Conservation (phyloP, 2,113 vertebrate genomes). For the Phyllostomus discolor region DNA sequence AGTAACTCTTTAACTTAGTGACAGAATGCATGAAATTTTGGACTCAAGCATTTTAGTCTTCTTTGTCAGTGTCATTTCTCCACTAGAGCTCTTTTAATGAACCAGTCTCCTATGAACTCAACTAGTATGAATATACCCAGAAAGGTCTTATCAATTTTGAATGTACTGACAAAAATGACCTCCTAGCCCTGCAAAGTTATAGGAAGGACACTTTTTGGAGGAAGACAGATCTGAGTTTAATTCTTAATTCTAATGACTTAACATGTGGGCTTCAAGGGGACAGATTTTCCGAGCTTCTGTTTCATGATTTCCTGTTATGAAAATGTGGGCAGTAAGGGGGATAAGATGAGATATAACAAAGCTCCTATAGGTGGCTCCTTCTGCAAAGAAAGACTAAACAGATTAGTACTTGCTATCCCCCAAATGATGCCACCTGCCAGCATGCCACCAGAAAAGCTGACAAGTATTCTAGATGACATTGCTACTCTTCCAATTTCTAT, state of each 20-base stretch:
- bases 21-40: not conserved
- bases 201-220: not conserved
- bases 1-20: not conserved
- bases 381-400: not conserved
- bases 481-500: not conserved
- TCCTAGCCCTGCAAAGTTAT: not conserved
- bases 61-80: conserved; percentile 21
- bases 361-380: not conserved
- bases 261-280: not conserved
- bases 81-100: not conserved
- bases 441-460: not conserved
- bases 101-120: not conserved
- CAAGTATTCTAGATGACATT: not conserved
- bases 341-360: not conserved
- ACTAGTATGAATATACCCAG: not conserved
- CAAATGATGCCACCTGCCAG: not conserved
- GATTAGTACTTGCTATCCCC: not conserved
- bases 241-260: not conserved
- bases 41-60: not conserved
- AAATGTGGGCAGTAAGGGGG: not conserved
- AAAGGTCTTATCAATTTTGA: not conserved
- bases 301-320: not conserved
- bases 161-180: not conserved
- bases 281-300: not conserved
- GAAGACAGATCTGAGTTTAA: not conserved